Percentiles rank a stretch among this genome's conserved stretches.
Conservation (phyloP, 2,797 vertebrate species). For the Aldrovandia affinis region DNA sequence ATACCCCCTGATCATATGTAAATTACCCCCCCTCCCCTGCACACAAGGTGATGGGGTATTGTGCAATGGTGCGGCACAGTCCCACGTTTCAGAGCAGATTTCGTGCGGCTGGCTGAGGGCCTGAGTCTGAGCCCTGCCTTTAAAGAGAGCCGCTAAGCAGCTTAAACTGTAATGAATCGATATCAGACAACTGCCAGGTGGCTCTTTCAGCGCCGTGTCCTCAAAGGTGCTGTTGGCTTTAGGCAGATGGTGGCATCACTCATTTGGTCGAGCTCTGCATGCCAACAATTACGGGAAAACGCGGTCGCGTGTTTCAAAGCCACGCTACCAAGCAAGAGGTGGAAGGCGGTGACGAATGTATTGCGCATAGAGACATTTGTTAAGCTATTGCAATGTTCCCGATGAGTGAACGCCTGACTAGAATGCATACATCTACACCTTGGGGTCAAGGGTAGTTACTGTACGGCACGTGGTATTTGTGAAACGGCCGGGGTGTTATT, state of each 20-base stretch:
- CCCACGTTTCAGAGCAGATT: neutral
- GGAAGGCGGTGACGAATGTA: neutral
- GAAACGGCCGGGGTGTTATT: neutral
- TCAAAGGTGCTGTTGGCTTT: neutral
- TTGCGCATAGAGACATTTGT: neutral
- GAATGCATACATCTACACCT: neutral
- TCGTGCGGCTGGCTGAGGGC: neutral
- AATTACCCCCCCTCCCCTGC: neutral
- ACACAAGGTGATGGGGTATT: neutral
- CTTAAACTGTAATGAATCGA: neutral
- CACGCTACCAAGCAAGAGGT: neutral
- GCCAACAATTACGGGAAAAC: neutral
- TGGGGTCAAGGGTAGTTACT: neutral
- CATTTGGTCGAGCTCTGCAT: neutral
- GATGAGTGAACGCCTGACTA: neutral
- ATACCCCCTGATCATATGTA: neutral
- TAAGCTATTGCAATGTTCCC: neutral
- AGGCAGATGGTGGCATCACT: neutral
- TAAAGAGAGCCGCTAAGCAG: constrained; percentile 1
- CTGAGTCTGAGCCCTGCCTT: neutral
- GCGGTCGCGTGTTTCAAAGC: neutral
- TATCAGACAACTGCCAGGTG: neutral
- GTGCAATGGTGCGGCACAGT: too few relatives aligned
- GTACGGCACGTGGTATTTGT: neutral
- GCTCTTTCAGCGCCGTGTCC: neutral